A percentile compares a stretch with the other conserved stretches of the same genome.
Evolutionary conservation across 2,888 invertebrate species (phyloP).

Genomic region (Brachypalpus laphriformis): DNA sequence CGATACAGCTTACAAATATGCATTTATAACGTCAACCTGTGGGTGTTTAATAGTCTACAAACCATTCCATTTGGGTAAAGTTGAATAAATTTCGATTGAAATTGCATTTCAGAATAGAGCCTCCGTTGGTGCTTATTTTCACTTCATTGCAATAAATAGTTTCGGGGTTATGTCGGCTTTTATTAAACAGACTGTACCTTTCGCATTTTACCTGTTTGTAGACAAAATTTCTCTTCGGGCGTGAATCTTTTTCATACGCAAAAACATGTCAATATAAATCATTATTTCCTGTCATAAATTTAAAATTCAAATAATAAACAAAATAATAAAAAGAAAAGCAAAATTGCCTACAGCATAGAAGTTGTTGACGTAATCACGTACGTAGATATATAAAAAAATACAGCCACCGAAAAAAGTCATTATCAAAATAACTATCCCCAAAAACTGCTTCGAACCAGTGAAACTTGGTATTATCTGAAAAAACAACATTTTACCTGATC

Average conservation of each 20-base stretch:
- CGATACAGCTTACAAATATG: too few species aligned
- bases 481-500: conserved; percentile 45
- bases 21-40: too few species aligned
- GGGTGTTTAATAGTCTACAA: too few species aligned
- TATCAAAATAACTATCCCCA: conserved; percentile 23
- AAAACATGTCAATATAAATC: conserved; percentile 12
- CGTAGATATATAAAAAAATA: background rate
- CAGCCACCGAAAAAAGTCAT: conserved; percentile 15
- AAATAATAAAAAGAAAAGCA: background rate
- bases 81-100: too few species aligned
- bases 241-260: background rate
- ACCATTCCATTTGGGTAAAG: too few species aligned
- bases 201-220: background rate
- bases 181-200: too few species aligned
- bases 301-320: conserved; percentile 8
- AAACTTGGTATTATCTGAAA: conserved; percentile 35
- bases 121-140: too few species aligned
- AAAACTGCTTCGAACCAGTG: conserved; percentile 52
- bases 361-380: background rate
- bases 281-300: conserved; percentile 25
- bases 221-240: background rate
- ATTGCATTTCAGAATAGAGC: too few species aligned
- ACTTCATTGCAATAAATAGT: too few species aligned
- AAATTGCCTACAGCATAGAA: conserved; percentile 13
- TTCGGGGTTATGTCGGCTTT: too few species aligned